Percentiles rank a stretch among this genome's conserved stretches.
These are phyloP conservation scores for Phenganax stokvisi DNA, from an alignment of 92 coral and sea anemone species.

Conservation along the genomic window DNA sequence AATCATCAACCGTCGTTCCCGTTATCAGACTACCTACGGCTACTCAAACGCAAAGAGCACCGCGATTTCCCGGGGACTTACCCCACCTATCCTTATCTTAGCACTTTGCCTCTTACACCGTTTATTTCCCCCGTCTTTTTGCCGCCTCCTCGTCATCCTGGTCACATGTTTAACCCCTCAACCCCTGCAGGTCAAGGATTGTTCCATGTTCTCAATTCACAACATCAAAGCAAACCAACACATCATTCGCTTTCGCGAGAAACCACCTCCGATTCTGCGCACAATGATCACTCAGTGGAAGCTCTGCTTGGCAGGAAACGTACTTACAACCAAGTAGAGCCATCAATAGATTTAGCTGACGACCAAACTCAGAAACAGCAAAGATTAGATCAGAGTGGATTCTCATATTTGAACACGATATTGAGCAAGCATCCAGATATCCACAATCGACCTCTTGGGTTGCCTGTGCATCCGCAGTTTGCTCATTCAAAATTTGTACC, in stretches of 20 bases:
- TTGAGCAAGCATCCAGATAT: background rate
- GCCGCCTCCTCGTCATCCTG: slow-evolving; percentile 7
- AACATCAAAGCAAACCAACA: background rate
- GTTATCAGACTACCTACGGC: slow-evolving; percentile 17
- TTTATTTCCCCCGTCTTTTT: slow-evolving; percentile 4
- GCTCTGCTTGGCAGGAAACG: slow-evolving; percentile 27
- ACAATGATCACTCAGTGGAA: slow-evolving; percentile 25
- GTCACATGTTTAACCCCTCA: slow-evolving; percentile 14
- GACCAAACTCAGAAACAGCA: background rate
- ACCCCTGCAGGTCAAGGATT: slow-evolving; percentile 28
- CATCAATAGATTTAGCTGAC: background rate
- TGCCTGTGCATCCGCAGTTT: slow-evolving; percentile 5
- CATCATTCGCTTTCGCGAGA: too few relatives aligned
- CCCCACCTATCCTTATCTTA: slow-evolving; percentile 24
- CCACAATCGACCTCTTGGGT: slow-evolving; percentile 6
- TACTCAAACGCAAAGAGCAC: slow-evolving; percentile 17
- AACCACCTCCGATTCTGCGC: background rate
- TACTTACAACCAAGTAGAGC: background rate
- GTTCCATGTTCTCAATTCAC: slow-evolving; percentile 30
- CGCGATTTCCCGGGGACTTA: background rate
- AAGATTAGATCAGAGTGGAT: slow-evolving; percentile 12
- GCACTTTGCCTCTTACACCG: slow-evolving; percentile 14
- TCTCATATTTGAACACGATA: background rate
- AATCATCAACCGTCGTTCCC: background rate
- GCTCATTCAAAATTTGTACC: slow-evolving; percentile 16